phyloP scores from a whole-genome alignment of 2,888 invertebrate genomes.

The Nomada goodeniana region DNA sequence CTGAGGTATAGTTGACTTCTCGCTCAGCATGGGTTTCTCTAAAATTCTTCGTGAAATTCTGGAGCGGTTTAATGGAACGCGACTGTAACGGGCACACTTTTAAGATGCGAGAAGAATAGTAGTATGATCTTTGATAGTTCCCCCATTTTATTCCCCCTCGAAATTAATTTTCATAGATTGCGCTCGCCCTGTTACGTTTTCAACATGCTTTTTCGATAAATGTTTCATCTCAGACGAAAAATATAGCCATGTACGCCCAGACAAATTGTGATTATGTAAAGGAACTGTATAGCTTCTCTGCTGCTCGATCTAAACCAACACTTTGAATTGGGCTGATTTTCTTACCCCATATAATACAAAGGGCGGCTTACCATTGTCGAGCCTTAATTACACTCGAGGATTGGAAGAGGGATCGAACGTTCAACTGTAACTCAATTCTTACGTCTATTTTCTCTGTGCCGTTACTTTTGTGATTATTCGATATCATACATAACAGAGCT shows the following conservation, averaged over 20 bases:
- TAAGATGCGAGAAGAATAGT: background rate
- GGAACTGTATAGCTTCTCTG: constrained; percentile 16
- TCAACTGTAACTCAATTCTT: too few species aligned
- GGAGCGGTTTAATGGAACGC: background rate
- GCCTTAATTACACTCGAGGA: constrained; percentile 33
- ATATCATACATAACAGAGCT: too few species aligned
- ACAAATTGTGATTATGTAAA: constrained; percentile 6
- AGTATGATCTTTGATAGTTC: background rate
- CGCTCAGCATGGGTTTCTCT: background rate
- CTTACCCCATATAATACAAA: constrained; percentile 15
- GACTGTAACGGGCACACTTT: background rate
- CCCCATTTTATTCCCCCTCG: background rate
- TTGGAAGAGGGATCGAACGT: background rate
- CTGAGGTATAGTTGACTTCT: background rate
- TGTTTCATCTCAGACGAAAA: background rate
- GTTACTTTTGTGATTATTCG: too few species aligned
- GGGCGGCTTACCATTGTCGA: constrained; percentile 5
- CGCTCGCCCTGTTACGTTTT: too few species aligned
- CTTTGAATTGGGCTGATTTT: constrained; percentile 5
- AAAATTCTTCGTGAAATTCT: background rate
- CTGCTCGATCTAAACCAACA: constrained; percentile 13
- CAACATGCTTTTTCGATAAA: too few species aligned
- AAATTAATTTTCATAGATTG: background rate
- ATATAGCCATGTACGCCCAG: background rate
- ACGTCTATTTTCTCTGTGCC: background rate